Evolutionary conservation across 2,113 vertebrate genomes (phyloP).

Genomic region (Vidua chalybeata): DNA sequence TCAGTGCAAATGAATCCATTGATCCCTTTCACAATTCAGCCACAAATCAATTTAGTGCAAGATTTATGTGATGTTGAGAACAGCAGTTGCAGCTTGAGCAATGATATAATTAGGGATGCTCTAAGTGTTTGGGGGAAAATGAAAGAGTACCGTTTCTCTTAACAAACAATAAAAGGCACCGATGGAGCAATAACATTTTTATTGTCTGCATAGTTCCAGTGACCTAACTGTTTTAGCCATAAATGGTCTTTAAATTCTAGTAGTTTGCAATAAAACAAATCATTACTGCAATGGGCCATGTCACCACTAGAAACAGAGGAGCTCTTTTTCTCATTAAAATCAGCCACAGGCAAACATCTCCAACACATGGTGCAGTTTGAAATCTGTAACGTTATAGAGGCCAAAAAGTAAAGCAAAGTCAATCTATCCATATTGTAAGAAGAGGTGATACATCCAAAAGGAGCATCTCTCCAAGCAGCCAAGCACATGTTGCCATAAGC

Average conservation of each 20-base stretch:
- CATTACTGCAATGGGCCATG: not conserved
- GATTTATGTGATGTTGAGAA: constrained; percentile 83
- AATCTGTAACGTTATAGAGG: not conserved
- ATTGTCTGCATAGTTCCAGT: constrained; percentile 35
- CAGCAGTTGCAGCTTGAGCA: constrained; percentile 64
- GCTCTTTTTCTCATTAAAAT: not conserved
- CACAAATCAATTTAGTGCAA: constrained; percentile 80
- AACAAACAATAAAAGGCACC: constrained; percentile 43
- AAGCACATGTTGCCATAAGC: not conserved
- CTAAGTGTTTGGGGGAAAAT: constrained; percentile 60
- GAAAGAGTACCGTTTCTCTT: constrained; percentile 41
- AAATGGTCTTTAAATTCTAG: constrained; percentile 52
- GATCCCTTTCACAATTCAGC: constrained; percentile 81
- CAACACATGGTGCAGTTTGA: not conserved
- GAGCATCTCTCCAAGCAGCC: not conserved
- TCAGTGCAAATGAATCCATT: constrained; percentile 86
- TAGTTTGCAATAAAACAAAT: constrained; percentile 40
- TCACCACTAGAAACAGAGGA: not conserved
- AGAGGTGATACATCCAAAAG: rapidly evolving
- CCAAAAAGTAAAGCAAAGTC: not conserved
- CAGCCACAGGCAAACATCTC: not conserved
- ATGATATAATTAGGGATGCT: constrained; percentile 74
- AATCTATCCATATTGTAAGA: not conserved
- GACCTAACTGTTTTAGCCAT: constrained; percentile 57
- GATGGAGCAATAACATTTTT: constrained; percentile 51